Evolutionary conservation across 2,797 vertebrate species (phyloP), one percentile per base, ranked within the genome.

Genomic region (Morus bassanus): DNA sequence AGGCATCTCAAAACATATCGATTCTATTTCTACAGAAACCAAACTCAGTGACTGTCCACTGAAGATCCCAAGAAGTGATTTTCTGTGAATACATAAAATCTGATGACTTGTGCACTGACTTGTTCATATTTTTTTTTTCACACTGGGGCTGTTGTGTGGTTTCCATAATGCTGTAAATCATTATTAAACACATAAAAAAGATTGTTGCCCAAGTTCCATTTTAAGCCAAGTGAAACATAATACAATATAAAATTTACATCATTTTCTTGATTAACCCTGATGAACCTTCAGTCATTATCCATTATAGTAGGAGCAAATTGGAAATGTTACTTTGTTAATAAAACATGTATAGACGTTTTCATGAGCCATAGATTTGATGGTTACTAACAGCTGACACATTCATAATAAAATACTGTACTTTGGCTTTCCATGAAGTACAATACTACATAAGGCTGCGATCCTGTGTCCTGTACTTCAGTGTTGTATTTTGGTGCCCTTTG

Each of bases 261-360:
- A 92, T 95, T 98, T 97, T 96, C 95, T 97, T 97, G 91, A 96
- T 98, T 98, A 97, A 97, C 95, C 89, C 85, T 95, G 93, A 96
- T 97, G 94, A 98, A 97, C 96, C 94, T 94, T 94, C 63, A 95
- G 85, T 95, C 96, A 95, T 95, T 98, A 94, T 90, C 92, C 90
- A 95, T 97, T 97, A 96, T 77, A 95, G 95, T 95, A 97, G 95
- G 81, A 94, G 82, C 63, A 95, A 95, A 93, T 97, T 96, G 91
- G 78, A 98, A 97, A 96, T 96, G 92, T 60, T 97, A 79, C 93
- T 97, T 98, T 97, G 76, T 96, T 98, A 95, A 92, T 94, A 96
- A 98, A 97, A 96, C 85, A 89, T 39, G 81, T 95, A 94, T 87
- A 96, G 94, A 93, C 46, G 3, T 74, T 96, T 98, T 97, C 94